Evolutionary conservation across 2,888 invertebrate genomes (phyloP), one percentile per base, ranked within the genome.

Genomic region (Polydrusus pterygomalis): DNA sequence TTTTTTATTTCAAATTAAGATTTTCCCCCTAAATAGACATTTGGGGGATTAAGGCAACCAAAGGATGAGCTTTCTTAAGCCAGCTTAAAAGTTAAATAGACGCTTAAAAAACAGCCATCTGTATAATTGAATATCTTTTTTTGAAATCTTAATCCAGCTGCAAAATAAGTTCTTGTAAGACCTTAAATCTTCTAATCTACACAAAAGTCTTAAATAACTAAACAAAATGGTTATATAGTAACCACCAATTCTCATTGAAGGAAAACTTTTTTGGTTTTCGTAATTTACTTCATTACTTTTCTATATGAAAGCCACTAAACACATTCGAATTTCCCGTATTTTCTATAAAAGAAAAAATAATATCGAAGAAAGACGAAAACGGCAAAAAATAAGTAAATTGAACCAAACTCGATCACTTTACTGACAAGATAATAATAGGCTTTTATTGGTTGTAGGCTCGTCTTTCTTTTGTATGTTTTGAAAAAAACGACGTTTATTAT

Each of bases 361-460:
- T 56, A 13, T 34, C 30, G 34, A 34, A 34, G 34, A 34, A 34
- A 34, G 34, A 34, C 13, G 34, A 34, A 56, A 34, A 34, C 15
- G 56, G 34, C 56, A 34, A 56, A 56, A 56, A 56, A 56, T 34
- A 30, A 56, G 56, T 56, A 56, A 34, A 56, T 56, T 56, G 56
- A 34, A 56, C 56, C 30, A 56, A 56, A 56, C 25, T 56, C 34
- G 56, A 56, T 56, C 34, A 15, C n/a, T 34, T 56, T n/a, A 56
- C 56, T 34, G 30, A 56, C 56, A 34, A 34, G 56, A 56, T 56
- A 56, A 30, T 56, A 56, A 56, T 56, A 34, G 34, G 56, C 34
- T 56, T 56, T 56, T 56, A 56, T 34, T 34, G 34, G 34, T 15
- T 15, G 15, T n/a, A 15, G 9, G 15, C 8, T 56, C 25, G 11